These are phyloP conservation scores for Hyles vespertilio DNA, from an alignment of 1,140 invertebrate species.

Conservation along the genomic window DNA sequence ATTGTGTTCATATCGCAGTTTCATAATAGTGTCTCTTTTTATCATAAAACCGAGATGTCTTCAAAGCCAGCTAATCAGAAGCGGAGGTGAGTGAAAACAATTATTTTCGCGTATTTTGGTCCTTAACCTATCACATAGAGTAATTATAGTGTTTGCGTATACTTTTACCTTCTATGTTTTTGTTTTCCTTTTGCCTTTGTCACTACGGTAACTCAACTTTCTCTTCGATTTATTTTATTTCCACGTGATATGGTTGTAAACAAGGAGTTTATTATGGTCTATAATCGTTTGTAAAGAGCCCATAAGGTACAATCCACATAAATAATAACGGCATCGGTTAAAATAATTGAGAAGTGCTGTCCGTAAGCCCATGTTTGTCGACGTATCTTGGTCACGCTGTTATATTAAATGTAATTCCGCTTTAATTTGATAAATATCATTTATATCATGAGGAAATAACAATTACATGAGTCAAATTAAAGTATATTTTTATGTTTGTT, in stretches of 20 bases:
- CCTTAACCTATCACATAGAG: slow-evolving; percentile 8
- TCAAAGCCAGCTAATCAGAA: slow-evolving; percentile 66
- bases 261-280: no score
- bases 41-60: slow-evolving; percentile 59
- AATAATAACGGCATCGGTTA: no score
- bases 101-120: slow-evolving; percentile 10
- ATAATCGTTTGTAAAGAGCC: no score
- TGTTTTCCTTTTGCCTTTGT: slow-evolving; percentile 18
- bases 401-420: no score
- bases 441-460: no score
- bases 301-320: no score
- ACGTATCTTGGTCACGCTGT: no score
- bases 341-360: no score
- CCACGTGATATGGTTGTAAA: slow-evolving; percentile 4
- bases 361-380: no score
- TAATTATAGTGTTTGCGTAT: slow-evolving; percentile 1
- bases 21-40: slow-evolving; percentile 60
- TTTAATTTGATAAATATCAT: no score
- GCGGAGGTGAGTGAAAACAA: slow-evolving; percentile 50
- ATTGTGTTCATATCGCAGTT: slow-evolving; percentile 71
- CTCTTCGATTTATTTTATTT: slow-evolving; percentile 11
- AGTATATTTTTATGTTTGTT: no score
- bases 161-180: not conserved
- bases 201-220: slow-evolving; percentile 16
- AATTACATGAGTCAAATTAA: no score